phyloP scores from a whole-genome alignment of 2,797 vertebrate species.

The Chanos chanos region DNA sequence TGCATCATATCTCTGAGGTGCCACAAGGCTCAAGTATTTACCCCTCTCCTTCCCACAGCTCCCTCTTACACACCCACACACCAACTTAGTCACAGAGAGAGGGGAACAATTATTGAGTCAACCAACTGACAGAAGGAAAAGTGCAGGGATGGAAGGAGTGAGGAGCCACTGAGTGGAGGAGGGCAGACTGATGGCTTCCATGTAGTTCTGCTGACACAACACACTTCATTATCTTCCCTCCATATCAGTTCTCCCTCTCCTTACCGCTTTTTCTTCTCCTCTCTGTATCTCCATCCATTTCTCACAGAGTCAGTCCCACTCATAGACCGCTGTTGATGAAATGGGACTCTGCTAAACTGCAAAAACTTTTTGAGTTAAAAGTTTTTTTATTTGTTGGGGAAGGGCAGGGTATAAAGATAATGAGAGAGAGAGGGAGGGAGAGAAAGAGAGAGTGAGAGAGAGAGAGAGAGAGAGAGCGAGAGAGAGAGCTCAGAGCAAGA shows the following conservation, averaged over 20 bases:
- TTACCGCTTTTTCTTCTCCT: no score
- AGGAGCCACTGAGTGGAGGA: background rate
- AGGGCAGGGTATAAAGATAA: background rate
- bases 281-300: no score
- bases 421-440: background rate
- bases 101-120: background rate
- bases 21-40: background rate
- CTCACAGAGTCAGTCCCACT: constrained; percentile 5
- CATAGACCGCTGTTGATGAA: background rate
- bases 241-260: no score
- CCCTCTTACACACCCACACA: background rate
- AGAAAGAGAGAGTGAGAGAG: background rate
- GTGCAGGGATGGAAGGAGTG: background rate
- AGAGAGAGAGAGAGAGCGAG: background rate
- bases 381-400: no score
- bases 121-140: background rate
- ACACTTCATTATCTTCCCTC: no score
- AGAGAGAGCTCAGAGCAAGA: no score
- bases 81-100: background rate
- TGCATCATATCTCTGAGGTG: background rate
- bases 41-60: background rate
- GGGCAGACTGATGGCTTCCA: no score
- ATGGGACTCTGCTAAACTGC: no score
- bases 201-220: no score
- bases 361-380: no score